Percentiles rank a stretch among this genome's conserved stretches.
Conservation (phyloP, 2,113 vertebrate species). For the Indri indri region DNA sequence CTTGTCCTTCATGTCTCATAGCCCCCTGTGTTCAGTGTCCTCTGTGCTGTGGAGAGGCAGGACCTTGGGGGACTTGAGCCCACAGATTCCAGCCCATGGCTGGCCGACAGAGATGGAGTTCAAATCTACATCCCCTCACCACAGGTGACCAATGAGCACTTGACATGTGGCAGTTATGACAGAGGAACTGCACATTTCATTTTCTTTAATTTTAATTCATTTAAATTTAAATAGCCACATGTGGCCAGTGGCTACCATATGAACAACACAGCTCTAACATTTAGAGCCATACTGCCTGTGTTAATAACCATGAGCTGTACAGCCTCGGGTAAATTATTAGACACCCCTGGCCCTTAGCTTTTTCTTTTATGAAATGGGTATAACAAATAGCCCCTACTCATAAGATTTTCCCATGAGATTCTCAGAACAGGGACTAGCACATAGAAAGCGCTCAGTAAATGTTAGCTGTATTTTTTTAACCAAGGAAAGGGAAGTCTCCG, state of each 20-base stretch:
- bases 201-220: slow-evolving; percentile 59
- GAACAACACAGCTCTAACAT: slow-evolving; percentile 8
- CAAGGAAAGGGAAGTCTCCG: neutral
- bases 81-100: neutral
- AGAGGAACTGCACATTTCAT: neutral
- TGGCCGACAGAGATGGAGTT: neutral
- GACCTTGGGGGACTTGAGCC: neutral
- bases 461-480: neutral
- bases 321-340: slow-evolving; percentile 30
- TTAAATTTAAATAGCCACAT: slow-evolving; percentile 34
- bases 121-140: neutral
- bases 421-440: neutral
- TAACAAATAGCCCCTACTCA: neutral
- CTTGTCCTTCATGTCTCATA: neutral
- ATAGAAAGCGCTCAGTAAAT: neutral
- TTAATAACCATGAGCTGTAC: slow-evolving; percentile 9
- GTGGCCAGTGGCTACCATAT: neutral
- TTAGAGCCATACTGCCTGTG: neutral
- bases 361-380: slow-evolving; percentile 3
- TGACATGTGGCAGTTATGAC: neutral
- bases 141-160: neutral
- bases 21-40: too few species aligned
- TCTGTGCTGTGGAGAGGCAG: neutral
- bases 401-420: slow-evolving; percentile 23
- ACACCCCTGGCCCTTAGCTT: neutral